These are phyloP conservation scores for Forbesichthys papilliferus DNA, from an alignment of 2,113 vertebrate species.

Conservation along the genomic window DNA sequence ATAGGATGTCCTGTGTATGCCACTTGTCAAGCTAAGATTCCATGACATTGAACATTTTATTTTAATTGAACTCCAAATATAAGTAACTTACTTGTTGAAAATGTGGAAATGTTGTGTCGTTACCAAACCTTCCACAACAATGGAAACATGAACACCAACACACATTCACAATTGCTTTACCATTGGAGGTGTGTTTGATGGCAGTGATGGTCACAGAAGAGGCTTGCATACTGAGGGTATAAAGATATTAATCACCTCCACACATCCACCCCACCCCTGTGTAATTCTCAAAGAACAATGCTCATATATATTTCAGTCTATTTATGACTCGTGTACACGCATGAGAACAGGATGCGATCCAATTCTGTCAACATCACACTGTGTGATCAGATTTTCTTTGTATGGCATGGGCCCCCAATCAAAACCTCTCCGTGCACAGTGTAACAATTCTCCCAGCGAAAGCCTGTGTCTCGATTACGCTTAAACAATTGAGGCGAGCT, in stretches of 20 bases:
- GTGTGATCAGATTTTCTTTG: slow-evolving; percentile 20
- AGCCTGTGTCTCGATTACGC: slow-evolving; percentile 18
- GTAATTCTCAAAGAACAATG: not conserved
- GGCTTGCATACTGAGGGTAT: slow-evolving; percentile 11
- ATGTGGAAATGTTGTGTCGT: no score
- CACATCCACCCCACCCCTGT: not conserved
- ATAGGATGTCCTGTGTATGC: slow-evolving; percentile 36
- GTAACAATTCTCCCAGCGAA: slow-evolving; percentile 13
- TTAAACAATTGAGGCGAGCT: slow-evolving; percentile 33
- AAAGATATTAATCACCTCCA: slow-evolving; percentile 37
- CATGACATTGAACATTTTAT: no score
- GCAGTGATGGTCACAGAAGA: slow-evolving; percentile 17
- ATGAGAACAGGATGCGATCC: slow-evolving; percentile 33
- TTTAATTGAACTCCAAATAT: no score
- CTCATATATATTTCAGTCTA: not conserved
- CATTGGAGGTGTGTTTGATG: not conserved
- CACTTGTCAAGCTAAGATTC: slow-evolving; percentile 18
- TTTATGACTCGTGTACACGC: slow-evolving; percentile 10
- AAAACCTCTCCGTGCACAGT: slow-evolving; percentile 9
- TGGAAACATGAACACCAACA: no score
- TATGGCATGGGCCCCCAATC: not conserved
- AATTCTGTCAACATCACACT: not conserved
- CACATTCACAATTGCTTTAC: not conserved
- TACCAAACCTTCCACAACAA: no score
- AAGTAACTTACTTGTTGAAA: no score